Percentiles rank a stretch among this genome's conserved stretches.
These are phyloP conservation scores for Gobius niger DNA, from an alignment of 2,113 vertebrate species.

Conservation along the genomic window DNA sequence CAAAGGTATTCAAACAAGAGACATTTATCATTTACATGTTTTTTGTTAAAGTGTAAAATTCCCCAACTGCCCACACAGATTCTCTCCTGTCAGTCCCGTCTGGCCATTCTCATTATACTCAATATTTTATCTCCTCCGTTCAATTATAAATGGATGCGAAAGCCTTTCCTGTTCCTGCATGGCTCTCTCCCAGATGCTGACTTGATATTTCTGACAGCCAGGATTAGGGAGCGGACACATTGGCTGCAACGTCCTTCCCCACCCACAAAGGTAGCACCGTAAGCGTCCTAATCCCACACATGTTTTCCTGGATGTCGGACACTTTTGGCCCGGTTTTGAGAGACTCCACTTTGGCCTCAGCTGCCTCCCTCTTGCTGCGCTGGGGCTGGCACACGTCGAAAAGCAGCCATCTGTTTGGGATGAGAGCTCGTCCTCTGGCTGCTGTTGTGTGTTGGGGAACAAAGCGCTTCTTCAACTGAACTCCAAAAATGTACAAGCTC, in stretches of 20 bases:
- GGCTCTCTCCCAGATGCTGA: constrained; percentile 9
- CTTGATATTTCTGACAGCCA: constrained; percentile 12
- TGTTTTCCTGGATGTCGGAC: constrained; percentile 21
- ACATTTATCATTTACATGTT: neutral
- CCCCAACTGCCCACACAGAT: constrained; percentile 13
- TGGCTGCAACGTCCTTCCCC: neutral
- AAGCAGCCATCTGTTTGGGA: constrained; percentile 45
- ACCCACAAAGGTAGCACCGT: neutral
- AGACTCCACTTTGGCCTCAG: constrained; percentile 16
- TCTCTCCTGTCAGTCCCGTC: neutral
- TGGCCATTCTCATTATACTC: constrained; percentile 32
- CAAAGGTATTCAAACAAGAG: too few relatives aligned
- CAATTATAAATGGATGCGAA: constrained; percentile 27
- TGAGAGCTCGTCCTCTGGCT: constrained; percentile 32
- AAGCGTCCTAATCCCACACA: neutral
- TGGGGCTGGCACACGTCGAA: constrained; percentile 16
- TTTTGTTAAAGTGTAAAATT: constrained; percentile 17
- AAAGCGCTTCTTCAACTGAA: constrained; percentile 5
- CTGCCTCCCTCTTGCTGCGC: constrained; percentile 9
- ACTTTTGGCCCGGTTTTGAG: constrained; percentile 19
- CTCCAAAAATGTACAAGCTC: constrained; percentile 4
- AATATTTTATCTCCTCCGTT: constrained; percentile 43
- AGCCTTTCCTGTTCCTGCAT: constrained; percentile 3
- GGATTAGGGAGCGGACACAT: constrained; percentile 6
- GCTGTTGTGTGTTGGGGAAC: constrained; percentile 21